Evolutionary conservation across 1,140 invertebrate genomes (phyloP).

Genomic region (Aphelinus atriplicis): DNA sequence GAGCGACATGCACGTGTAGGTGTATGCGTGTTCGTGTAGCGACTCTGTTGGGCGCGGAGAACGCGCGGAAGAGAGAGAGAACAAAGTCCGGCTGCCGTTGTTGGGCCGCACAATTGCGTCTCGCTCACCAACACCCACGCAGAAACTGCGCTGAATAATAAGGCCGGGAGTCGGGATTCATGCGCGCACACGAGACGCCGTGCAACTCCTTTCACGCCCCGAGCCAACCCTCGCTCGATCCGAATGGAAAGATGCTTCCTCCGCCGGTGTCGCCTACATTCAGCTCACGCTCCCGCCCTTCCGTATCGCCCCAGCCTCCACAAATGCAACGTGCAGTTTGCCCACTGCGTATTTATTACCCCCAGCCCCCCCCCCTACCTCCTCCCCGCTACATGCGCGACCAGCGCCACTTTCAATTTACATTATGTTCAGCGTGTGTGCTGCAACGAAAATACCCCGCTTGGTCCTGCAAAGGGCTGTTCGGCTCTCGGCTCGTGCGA

Average conservation of each 20-base stretch:
- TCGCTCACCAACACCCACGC: slow-evolving; percentile 15
- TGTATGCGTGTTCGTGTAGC: too few relatives aligned
- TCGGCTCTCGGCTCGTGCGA: too few relatives aligned
- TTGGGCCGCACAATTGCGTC: slow-evolving; percentile 21
- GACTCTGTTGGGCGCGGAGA: too few relatives aligned
- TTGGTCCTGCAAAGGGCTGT: too few relatives aligned
- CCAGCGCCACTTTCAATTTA: slow-evolving; percentile 18
- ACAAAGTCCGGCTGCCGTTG: slow-evolving; percentile 32
- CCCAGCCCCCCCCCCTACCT: neutral
- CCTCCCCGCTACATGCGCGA: neutral
- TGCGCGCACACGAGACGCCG: neutral
- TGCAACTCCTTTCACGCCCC: neutral
- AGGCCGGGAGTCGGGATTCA: slow-evolving; percentile 25
- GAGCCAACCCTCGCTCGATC: slow-evolving; percentile 22
- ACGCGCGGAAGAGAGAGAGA: neutral
- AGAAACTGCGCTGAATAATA: slow-evolving; percentile 24
- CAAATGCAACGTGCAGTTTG: slow-evolving; percentile 34
- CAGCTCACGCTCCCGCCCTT: slow-evolving; percentile 24
- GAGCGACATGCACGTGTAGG: too few relatives aligned
- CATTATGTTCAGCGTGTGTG: slow-evolving; percentile 13
- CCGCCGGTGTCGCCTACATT: slow-evolving; percentile 28
- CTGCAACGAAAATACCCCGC: too few relatives aligned
- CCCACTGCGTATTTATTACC: slow-evolving; percentile 33
- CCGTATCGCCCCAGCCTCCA: slow-evolving; percentile 18
- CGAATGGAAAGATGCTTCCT: slow-evolving; percentile 36